Conservation (phyloP, 2,797 vertebrate genomes). For the Falco berigora region DNA sequence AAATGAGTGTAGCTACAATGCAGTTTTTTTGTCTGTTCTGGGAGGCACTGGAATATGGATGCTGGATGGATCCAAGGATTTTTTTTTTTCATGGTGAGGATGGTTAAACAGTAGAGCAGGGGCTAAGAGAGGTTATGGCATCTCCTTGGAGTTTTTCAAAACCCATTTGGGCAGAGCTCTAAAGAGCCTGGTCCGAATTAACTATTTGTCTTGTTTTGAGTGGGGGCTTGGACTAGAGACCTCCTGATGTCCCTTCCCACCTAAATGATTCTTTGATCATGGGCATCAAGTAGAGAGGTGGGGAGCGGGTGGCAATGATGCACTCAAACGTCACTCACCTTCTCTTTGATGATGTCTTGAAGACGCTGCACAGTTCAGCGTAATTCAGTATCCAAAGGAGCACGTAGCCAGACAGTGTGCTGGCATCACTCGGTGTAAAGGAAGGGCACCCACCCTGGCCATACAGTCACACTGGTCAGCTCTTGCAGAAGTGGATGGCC, state of each 20-base stretch:
- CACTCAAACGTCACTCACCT: not conserved
- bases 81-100: not conserved
- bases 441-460: too few species aligned
- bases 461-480: not conserved
- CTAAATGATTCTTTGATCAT: not conserved
- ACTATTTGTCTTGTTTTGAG: not conserved
- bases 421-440: not conserved
- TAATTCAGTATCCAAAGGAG: not conserved
- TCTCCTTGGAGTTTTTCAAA: not conserved
- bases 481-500: not conserved
- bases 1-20: not conserved
- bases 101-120: not conserved
- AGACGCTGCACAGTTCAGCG: not conserved
- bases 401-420: not conserved
- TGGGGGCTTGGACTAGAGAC: not conserved
- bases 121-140: not conserved
- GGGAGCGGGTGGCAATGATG: not conserved
- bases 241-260: not conserved
- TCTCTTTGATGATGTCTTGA: not conserved
- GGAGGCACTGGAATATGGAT: not conserved
- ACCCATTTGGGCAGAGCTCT: not conserved
- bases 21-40: not conserved
- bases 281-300: not conserved
- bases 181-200: not conserved
- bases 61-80: not conserved